These are phyloP conservation scores for Phenganax stokvisi DNA, from an alignment of 92 coral and sea anemone genomes.

Conservation along the genomic window DNA sequence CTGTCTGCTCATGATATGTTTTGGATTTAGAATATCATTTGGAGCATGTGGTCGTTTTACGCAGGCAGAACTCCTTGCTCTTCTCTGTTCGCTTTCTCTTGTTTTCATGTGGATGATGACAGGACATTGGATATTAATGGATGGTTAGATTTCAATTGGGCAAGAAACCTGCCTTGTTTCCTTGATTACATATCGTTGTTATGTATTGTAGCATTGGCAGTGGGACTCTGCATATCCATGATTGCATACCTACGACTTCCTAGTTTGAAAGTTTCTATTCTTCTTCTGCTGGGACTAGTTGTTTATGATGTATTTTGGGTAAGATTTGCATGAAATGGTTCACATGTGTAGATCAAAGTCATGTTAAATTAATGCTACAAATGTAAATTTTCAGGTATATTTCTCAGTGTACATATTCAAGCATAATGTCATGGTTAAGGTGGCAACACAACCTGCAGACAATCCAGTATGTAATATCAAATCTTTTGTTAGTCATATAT, in stretches of 20 bases:
- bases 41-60: constrained; percentile 92
- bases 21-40: constrained; percentile 52
- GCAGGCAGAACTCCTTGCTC: constrained; percentile 74
- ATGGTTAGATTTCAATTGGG: constrained; percentile 55
- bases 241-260: constrained; percentile 93
- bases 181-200: neutral
- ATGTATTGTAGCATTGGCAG: constrained; percentile 69
- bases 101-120: constrained; percentile 88
- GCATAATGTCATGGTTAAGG: constrained; percentile 97
- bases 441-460: constrained; percentile 89
- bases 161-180: neutral
- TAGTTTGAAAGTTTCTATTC: constrained; percentile 92
- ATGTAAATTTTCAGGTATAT: constrained; percentile 60
- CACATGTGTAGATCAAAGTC: neutral
- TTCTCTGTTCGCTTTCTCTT: constrained; percentile 62
- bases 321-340: constrained; percentile 27
- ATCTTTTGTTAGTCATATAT: neutral
- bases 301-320: constrained; percentile 98
- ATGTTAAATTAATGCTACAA: neutral
- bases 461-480: constrained; percentile 74
- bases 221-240: constrained; percentile 97
- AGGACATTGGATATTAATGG: constrained; percentile 97
- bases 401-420: constrained; percentile 93
- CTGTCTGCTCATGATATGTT: neutral
- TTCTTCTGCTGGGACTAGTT: constrained; percentile 74